Percentiles rank a stretch among this genome's conserved stretches.
These are phyloP conservation scores for Lepas anatifera DNA, from an alignment of 2,888 invertebrate species.

Conservation along the genomic window DNA sequence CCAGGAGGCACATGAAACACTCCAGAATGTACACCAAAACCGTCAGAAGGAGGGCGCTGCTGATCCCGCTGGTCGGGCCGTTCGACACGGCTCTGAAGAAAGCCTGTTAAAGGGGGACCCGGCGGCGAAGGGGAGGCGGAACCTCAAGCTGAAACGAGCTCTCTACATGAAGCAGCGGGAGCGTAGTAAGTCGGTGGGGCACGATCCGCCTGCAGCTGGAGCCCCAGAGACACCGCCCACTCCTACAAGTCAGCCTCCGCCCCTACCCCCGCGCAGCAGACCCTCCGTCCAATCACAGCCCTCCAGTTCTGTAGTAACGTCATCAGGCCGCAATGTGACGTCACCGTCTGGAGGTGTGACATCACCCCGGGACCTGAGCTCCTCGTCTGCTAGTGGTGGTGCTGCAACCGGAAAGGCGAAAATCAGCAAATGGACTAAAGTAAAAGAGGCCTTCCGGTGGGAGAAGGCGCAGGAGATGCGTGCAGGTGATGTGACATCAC, in stretches of 20 bases:
- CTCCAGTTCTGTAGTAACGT: too few species aligned
- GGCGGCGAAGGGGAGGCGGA: constrained; percentile 20
- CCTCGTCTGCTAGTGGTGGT: too few species aligned
- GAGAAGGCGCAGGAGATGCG: constrained; percentile 52
- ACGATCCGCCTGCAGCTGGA: constrained; percentile 37
- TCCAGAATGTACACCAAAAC: constrained; percentile 30
- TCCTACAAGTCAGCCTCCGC: background rate
- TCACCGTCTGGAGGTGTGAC: too few species aligned
- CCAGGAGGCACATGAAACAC: constrained; percentile 45
- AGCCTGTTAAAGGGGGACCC: constrained; percentile 39
- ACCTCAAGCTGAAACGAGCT: constrained; percentile 20
- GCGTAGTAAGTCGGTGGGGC: constrained; percentile 54
- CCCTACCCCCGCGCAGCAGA: background rate
- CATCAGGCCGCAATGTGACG: too few species aligned
- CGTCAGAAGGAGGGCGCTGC: constrained; percentile 14
- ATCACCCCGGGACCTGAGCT: too few species aligned
- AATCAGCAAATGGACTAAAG: constrained; percentile 77
- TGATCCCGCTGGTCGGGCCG: constrained; percentile 13
- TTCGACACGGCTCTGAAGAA: constrained; percentile 43
- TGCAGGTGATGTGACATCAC: background rate
- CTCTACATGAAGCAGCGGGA: constrained; percentile 36
- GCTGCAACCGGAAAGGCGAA: too few species aligned
- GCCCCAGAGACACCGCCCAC: constrained; percentile 25
- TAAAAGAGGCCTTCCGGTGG: constrained; percentile 79
- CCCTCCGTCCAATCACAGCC: background rate